Evolutionary conservation across 2,113 vertebrate genomes (phyloP).

Genomic region (Bubalus kerabau): DNA sequence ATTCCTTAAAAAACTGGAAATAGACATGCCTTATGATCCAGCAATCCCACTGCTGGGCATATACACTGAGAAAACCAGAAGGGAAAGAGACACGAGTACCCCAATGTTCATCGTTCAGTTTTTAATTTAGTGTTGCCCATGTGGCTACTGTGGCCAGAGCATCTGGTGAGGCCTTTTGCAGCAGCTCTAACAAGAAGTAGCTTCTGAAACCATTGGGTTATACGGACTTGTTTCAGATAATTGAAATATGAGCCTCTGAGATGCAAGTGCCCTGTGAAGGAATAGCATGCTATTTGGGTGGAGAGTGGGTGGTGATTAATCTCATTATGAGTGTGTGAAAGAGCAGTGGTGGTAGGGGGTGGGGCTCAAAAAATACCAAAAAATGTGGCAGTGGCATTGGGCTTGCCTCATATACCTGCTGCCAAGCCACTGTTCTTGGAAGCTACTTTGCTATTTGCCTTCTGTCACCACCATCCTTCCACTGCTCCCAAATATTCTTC

Average conservation of each 20-base stretch:
- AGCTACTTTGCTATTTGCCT: not conserved
- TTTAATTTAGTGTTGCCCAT: not conserved
- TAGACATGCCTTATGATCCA: no score
- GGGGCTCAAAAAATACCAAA: not conserved
- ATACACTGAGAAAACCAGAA: no score
- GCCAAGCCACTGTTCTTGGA: not conserved
- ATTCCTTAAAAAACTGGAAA: no score
- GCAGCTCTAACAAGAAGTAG: not conserved
- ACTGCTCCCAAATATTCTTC: not conserved
- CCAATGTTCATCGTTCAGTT: not conserved
- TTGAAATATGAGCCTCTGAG: not conserved
- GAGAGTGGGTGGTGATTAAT: not conserved
- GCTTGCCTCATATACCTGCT: not conserved
- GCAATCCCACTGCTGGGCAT: no score
- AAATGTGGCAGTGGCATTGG: not conserved
- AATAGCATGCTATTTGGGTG: not conserved
- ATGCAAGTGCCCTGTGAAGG: not conserved
- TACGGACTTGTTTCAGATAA: not conserved
- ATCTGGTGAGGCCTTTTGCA: not conserved
- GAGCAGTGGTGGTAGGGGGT: not conserved
- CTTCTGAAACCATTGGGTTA: not conserved
- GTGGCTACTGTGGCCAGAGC: not conserved
- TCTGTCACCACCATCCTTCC: not conserved
- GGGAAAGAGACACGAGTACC: no score
- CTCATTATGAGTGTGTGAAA: no score